Evolutionary conservation across 2,113 vertebrate genomes (phyloP).

Genomic region (Tapirus terrestris): DNA sequence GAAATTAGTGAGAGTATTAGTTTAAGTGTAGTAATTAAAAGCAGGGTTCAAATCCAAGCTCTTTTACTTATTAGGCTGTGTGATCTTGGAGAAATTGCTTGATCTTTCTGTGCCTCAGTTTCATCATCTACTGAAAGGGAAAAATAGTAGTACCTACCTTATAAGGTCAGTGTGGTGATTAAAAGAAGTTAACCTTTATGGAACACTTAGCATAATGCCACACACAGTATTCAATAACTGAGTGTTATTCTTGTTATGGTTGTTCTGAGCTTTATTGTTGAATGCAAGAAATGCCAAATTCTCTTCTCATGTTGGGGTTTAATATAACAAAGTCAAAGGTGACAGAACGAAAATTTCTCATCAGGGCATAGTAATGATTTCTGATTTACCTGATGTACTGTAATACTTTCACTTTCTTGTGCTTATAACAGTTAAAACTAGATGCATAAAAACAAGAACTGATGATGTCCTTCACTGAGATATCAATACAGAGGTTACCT

Average conservation of each 20-base stretch:
- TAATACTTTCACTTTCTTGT: conserved; percentile 30
- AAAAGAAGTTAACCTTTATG: conserved; percentile 22
- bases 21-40: conserved; percentile 26
- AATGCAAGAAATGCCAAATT: conserved; percentile 47
- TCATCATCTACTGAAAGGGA: not conserved
- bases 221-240: not conserved
- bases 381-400: conserved; percentile 15
- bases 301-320: not conserved
- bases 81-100: not conserved
- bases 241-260: not conserved
- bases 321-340: conserved; percentile 20
- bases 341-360: not conserved
- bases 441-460: not conserved
- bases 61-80: not conserved
- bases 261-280: not conserved
- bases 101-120: not conserved
- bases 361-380: not conserved
- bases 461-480: not conserved
- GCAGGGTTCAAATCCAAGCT: not conserved
- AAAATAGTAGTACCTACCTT: conserved; percentile 19
- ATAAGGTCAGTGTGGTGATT: not conserved
- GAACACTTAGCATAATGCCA: conserved; percentile 1
- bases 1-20: not conserved
- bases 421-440: not conserved
- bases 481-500: conserved; percentile 67